Percentiles rank a stretch among this genome's conserved stretches.
Evolutionary conservation across 37 sponge, comb jelly and placozoan genomes (phyloP).

Genomic region (Axinella damicornis): DNA sequence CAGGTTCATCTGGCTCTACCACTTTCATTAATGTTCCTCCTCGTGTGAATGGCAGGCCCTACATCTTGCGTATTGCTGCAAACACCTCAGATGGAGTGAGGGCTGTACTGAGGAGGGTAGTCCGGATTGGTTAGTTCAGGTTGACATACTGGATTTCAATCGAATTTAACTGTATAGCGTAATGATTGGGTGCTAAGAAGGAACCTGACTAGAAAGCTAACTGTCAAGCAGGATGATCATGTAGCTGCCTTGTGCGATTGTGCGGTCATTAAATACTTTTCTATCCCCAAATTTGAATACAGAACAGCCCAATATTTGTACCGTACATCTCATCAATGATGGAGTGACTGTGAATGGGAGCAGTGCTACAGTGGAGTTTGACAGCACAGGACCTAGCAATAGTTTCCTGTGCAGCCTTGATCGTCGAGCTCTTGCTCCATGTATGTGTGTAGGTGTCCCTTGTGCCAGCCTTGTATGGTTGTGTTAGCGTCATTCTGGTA

Average conservation of each 20-base stretch:
- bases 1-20: not conserved
- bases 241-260: not conserved
- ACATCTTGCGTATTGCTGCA: not conserved
- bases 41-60: not conserved
- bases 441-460: not conserved
- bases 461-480: too few relatives aligned
- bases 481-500: too few relatives aligned
- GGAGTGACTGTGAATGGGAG: slow-evolving; percentile 13
- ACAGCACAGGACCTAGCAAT: not conserved
- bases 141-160: not conserved
- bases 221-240: too few relatives aligned
- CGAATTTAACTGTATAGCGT: not conserved
- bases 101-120: not conserved
- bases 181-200: too few relatives aligned
- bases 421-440: not conserved
- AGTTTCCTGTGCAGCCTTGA: slow-evolving; percentile 4
- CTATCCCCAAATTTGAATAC: not conserved
- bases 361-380: slow-evolving; percentile 13
- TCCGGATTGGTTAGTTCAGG: not conserved
- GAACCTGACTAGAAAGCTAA: too few relatives aligned
- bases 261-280: too few relatives aligned
- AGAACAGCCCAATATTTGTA: slow-evolving; percentile 3
- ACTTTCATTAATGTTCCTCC: not conserved
- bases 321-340: slow-evolving; percentile 4
- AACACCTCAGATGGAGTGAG: not conserved